Evolutionary conservation across 2,888 invertebrate genomes (phyloP), one percentile per base, ranked within the genome.

Genomic region (Acrobasis consociella): DNA sequence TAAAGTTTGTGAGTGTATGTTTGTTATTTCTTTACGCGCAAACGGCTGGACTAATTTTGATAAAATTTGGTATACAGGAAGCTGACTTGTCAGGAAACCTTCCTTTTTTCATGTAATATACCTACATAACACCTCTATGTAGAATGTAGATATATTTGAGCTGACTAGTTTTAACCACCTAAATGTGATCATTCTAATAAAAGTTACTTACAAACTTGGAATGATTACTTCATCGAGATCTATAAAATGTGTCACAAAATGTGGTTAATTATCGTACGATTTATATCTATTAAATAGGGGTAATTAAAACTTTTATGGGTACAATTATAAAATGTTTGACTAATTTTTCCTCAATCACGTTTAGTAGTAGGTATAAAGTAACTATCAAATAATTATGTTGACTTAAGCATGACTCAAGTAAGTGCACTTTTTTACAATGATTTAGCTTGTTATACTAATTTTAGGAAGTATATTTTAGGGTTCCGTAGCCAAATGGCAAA

Each of bases 161-260:
- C n/a, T 56, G 42, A 22, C 56, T 22, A 11, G 10, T 46, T 56
- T 17, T 16, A 55, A 7, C 7, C 31, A 7, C 31, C 8, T 7
- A 31, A 31, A 31, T 31, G 31, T 31, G 31, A 2, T 31, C 7
- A 31, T 7, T 31, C 31, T 3, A n/a, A 31, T 56, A 56, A 42
- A 42, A 42, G 56, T 17, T 22, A 56, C 42, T 42, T 56, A 56
- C 56, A 56, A 56, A n/a, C 42, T 56, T 56, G 56, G 13, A 17
- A 22, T 22, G 22, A 56, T 56, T 56, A 39, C 39, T 56, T 56
- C 39, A 56, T 56, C 11, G 16, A 22, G 39, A 56, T 42, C 39
- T 5, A 11, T 16, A 22, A 11, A 7, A 17, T 11, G 38, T 55
- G n/a, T 7, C 8, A 42, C 13, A 42, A 13, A 42, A 46, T 46